Percentiles rank a stretch among this genome's conserved stretches.
These are phyloP conservation scores for Drosophila falleni DNA, from an alignment of 2,888 invertebrate species.

Conservation along the genomic window DNA sequence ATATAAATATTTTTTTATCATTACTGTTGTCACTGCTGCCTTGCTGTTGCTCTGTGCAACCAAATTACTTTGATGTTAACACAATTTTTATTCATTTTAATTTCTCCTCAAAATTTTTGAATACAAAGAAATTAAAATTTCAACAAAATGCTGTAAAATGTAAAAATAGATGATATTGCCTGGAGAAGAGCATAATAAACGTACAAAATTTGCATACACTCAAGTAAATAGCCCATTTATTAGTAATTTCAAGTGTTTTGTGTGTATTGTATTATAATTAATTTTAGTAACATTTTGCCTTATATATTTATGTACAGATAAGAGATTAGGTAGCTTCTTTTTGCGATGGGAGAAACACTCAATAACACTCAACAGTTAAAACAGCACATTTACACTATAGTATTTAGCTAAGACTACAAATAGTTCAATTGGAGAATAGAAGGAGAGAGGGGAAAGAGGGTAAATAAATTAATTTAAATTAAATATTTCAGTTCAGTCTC, in stretches of 20 bases:
- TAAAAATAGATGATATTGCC: slow-evolving; percentile 4
- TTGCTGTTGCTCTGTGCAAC: slow-evolving; percentile 48
- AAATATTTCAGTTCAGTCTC: slow-evolving; percentile 77
- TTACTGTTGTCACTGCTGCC: slow-evolving; percentile 16
- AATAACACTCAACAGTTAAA: slow-evolving; percentile 69
- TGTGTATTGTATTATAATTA: slow-evolving; percentile 7
- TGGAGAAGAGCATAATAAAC: slow-evolving; percentile 14
- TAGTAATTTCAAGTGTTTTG: slow-evolving; percentile 37
- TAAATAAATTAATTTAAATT: slow-evolving; percentile 30
- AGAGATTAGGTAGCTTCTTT: slow-evolving; percentile 19
- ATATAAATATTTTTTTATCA: slow-evolving; percentile 18
- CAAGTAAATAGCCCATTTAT: slow-evolving; percentile 73
- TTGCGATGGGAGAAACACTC: slow-evolving; percentile 22
- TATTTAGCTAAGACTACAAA: slow-evolving; percentile 13
- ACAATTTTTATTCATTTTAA: slow-evolving; percentile 28
- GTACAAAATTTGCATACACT: slow-evolving; percentile 56
- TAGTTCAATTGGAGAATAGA: background rate
- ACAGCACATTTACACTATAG: slow-evolving; percentile 32
- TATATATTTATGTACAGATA: slow-evolving; percentile 28
- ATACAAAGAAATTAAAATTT: slow-evolving; percentile 48
- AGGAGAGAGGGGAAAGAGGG: background rate
- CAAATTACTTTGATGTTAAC: slow-evolving; percentile 55
- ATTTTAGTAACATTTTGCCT: slow-evolving; percentile 13
- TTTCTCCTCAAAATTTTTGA: slow-evolving; percentile 26
- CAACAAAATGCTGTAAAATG: slow-evolving; percentile 25